Evolutionary conservation across 2,888 invertebrate genomes (phyloP), one percentile per base, ranked within the genome.

Genomic region (Drosophila hamatofila): DNA sequence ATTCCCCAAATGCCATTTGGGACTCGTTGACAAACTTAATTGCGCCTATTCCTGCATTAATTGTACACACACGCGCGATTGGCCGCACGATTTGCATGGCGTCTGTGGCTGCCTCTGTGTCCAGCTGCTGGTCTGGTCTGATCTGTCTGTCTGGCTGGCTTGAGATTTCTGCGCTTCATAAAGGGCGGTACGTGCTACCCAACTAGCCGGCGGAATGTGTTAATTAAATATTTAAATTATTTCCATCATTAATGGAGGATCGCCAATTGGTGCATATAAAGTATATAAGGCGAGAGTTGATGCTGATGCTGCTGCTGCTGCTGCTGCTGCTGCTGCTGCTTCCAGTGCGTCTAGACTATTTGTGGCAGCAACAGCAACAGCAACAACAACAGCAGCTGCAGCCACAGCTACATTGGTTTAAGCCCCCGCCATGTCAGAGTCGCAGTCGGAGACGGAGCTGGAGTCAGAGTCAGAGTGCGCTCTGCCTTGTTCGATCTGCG

Each of bases 21-120:
- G 54, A 25, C 55, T 63, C 61, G 72, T 88, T 82, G 87, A 86
- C 86, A 89, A 86, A 85, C 88, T 89, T 85, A 87, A 89, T 88
- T 89, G 89, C 88, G 80, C 85, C 89, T 89, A 89, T 87, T 89
- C 80, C 80, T 85, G 86, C 89, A 88, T 89, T 87, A 88, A 88
- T 89, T 87, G 88, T 82, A 81, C 81, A 85, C 85, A 87, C 89
- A 89, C 88, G 88, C 85, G 86, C 83, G 80, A 77, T 70, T 64
- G 57, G 59, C 44, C 44, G 63, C 73, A 73, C 83, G 81, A 83
- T 83, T 80, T 82, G 83, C 78, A 82, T 80, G 81, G 80, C 75
- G 81, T 78, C 78, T 59, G 59, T 46, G 56, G 18, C 51, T 25
- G 42, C n/a, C 11, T 4, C 41, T n/a, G 25, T 30, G 39, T 21